Base-by-base conservation (phyloP, 1,140 invertebrate genomes). In the Aphidius ervi region DNA sequence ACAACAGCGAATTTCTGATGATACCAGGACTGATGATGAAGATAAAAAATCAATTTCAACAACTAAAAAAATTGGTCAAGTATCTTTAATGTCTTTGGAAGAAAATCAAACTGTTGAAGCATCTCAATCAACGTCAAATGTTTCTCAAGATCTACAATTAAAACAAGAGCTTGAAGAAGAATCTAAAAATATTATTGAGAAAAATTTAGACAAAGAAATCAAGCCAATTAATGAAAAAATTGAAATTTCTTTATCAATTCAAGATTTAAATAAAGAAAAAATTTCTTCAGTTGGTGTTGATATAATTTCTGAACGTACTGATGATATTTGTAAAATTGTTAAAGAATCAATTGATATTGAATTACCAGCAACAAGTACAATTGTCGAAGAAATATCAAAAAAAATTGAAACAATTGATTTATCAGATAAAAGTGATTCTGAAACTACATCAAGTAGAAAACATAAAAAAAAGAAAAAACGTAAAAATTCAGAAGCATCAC, bases 391-490 rank as follows among this genome's bases (percentile, higher is more conserved):
- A 50, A 52, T 54, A 9, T 31, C 50, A n/a, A 62, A 70, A 40
- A 50, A 61, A n/a, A 56, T 62, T 7, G 64, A 67, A 46, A 69
- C 71, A 43, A 67, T 71, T 23, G 70, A 72, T 57, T 58, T 62
- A 4, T 67, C 75, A 20, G 77, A 77, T 43, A 75, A 72, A 53
- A 80, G 74, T 61, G 79, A 80, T 56, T 68, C 75, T 8, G 80
- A 82, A 43, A 58, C 9, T 62, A 74, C 62, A 68, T 70, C 59
- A 62, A 71, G 75, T 59, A 72, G 78, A 63, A 76, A 72, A 56
- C 81, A 72, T 70, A 75, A 75, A 62, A 80, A 80, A 73, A 82
- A 82, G 73, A 82, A 82, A 74, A 81, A 80, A 74, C 74, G 74
- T 54, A 80, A 71, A 75, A 68, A 71, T 5, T 67, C 67, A 66